Conservation (phyloP, 2,113 vertebrate species). For the Eudyptes chrysolophus region DNA sequence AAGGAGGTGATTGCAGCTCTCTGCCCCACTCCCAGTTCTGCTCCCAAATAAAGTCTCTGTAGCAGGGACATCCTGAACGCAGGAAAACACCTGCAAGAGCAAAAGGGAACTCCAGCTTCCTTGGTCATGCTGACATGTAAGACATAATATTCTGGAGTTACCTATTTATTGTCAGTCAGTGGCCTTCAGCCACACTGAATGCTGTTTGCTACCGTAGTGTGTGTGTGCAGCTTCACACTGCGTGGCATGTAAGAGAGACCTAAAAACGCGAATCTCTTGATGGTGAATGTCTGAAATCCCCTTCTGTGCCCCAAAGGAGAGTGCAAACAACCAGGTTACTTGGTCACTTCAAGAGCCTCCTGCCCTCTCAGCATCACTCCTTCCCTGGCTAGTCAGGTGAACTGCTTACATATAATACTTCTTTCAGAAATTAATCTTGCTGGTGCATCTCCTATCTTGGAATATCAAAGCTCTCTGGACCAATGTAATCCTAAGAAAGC, state of each 20-base stretch:
- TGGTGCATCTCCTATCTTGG: not conserved
- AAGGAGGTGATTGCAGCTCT: not conserved
- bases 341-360: not conserved
- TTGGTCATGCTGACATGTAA: rapidly evolving
- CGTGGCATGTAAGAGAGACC: not conserved
- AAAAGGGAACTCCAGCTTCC: not conserved
- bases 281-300: not conserved
- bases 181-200: not conserved
- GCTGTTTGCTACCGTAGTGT: not conserved
- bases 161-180: not conserved
- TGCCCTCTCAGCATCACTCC: not conserved
- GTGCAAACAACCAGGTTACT: not conserved
- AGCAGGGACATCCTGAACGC: not conserved
- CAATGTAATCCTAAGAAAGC: conserved; percentile 21
- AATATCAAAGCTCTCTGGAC: conserved; percentile 24
- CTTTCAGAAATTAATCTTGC: conserved; percentile 9
- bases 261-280: not conserved
- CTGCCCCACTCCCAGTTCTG: not conserved
- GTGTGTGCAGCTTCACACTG: not conserved
- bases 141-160: not conserved
- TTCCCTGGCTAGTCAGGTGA: not conserved
- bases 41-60: not conserved
- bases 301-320: not conserved
- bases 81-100: not conserved
- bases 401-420: not conserved